Percentiles rank a stretch among this genome's conserved stretches.
These are phyloP conservation scores for Buphagus erythrorhynchus DNA, from an alignment of 2,797 vertebrate species.

Conservation along the genomic window DNA sequence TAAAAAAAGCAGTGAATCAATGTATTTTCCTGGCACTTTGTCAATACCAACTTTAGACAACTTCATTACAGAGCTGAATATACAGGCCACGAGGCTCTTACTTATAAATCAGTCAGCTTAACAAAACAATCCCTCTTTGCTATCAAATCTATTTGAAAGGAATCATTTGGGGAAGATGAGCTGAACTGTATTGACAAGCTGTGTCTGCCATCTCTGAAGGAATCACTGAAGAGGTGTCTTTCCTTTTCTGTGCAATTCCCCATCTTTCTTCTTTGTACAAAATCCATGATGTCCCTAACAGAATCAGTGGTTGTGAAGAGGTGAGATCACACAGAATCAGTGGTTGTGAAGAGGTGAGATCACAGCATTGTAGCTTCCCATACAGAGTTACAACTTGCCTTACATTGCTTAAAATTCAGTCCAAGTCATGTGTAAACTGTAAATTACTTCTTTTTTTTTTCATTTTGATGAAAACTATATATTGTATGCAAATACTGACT, in stretches of 20 bases:
- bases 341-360: neutral
- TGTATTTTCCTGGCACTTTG: constrained; percentile 6
- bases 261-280: neutral
- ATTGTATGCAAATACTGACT: neutral
- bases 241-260: neutral
- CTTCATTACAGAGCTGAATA: constrained; percentile 26
- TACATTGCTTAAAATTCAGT: neutral
- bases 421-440: neutral
- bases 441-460: neutral
- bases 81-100: neutral
- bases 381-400: neutral
- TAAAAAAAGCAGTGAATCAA: neutral
- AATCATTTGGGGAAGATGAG: neutral
- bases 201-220: neutral
- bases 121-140: neutral
- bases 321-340: neutral
- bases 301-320: neutral
- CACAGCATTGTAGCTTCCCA: neutral
- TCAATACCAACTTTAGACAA: neutral
- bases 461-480: neutral
- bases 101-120: neutral
- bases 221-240: neutral
- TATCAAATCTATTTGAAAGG: neutral
- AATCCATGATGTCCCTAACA: neutral
- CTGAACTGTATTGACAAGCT: neutral